phyloP scores from a whole-genome alignment of 2,113 vertebrate species.

The Equus quagga region DNA sequence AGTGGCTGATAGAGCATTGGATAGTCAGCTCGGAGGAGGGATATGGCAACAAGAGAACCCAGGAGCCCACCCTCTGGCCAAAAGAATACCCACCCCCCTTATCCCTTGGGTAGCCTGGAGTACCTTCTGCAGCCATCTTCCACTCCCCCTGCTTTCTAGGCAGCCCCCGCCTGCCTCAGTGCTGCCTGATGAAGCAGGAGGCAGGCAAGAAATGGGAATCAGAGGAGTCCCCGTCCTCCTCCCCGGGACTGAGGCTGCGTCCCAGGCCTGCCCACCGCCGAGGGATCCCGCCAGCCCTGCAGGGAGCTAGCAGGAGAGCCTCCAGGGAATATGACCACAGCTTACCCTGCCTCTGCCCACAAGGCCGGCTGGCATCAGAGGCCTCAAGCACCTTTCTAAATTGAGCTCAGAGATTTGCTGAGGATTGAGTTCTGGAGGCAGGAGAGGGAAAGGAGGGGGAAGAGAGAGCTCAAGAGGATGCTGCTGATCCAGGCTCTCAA shows the following conservation, averaged over 20 bases:
- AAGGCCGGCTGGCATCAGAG: conserved; percentile 6
- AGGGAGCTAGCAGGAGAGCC: conserved; percentile 9
- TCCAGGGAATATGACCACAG: conserved; percentile 41
- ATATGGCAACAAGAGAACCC: not conserved
- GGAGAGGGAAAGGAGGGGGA: not conserved
- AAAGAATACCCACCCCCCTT: not conserved
- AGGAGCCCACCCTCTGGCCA: not conserved
- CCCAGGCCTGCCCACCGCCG: not conserved
- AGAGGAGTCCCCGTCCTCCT: not conserved
- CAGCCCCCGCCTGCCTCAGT: not conserved
- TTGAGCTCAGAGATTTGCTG: conserved; percentile 51
- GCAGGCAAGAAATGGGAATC: not conserved
- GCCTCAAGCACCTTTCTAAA: conserved; percentile 45
- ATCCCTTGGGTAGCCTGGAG: not conserved
- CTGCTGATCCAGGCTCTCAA: not conserved
- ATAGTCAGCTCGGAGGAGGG: not conserved
- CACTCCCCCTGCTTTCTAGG: not conserved
- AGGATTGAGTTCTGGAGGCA: not conserved
- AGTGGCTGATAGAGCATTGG: not conserved
- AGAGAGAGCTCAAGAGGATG: not conserved
- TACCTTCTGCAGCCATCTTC: not conserved
- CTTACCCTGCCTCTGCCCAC: conserved; percentile 10
- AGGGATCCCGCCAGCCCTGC: not conserved
- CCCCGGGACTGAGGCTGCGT: not conserved
- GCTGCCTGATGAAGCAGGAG: not conserved